phyloP scores from a whole-genome alignment of 2,797 vertebrate species.

The Smutsia gigantea region DNA sequence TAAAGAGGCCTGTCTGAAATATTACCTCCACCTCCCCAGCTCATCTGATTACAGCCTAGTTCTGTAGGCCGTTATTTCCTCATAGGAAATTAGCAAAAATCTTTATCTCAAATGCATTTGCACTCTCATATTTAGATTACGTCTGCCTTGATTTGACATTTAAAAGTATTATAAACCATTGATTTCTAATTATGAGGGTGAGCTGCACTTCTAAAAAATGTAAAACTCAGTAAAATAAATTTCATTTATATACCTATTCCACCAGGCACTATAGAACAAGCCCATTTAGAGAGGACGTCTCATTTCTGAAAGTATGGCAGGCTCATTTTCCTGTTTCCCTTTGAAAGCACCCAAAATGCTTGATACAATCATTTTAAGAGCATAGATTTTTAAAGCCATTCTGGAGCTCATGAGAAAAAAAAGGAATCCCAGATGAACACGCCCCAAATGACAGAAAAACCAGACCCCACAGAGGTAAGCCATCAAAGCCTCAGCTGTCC shows the following conservation, averaged over 20 bases:
- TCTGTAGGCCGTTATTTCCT: not conserved
- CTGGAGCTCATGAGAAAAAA: not conserved
- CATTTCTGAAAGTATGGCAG: not conserved
- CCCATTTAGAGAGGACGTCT: conserved; percentile 2
- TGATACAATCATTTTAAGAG: not conserved
- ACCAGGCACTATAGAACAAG: not conserved
- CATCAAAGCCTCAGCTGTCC: not conserved
- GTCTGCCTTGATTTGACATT: conserved; percentile 26
- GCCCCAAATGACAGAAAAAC: not conserved
- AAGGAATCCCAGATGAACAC: not conserved
- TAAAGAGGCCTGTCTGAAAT: not conserved
- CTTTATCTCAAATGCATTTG: not conserved
- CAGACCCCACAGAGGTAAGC: not conserved
- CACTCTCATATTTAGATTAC: not conserved
- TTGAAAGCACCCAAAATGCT: not conserved
- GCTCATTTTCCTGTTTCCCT: conserved; percentile 19
- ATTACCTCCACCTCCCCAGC: not conserved
- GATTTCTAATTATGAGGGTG: conserved; percentile 33
- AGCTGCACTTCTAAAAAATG: not conserved
- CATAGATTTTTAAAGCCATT: not conserved
- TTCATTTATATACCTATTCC: not conserved
- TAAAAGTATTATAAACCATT: not conserved
- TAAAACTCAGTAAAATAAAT: conserved; percentile 48
- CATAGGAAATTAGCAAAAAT: conserved; percentile 6
- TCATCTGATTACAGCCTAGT: not conserved